Conservation (phyloP, 2,113 vertebrate genomes). For the Thomomys bottae region DNA sequence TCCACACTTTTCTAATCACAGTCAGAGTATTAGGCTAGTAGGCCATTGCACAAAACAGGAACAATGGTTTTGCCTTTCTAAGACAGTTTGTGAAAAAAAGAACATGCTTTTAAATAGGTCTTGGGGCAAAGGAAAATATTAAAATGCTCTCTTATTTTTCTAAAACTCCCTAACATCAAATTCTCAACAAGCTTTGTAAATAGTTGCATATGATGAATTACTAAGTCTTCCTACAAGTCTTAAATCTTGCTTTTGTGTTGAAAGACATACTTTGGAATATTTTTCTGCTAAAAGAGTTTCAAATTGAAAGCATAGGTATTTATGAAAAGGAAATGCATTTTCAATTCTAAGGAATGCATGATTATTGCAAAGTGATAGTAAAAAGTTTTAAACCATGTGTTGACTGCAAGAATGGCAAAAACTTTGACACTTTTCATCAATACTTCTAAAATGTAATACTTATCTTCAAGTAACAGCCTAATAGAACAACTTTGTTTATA, state of each 20-base stretch:
- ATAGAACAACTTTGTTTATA: conserved; percentile 6
- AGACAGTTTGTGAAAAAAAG: not conserved
- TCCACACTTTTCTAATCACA: conserved; percentile 18
- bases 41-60: not conserved
- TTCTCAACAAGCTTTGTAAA: conserved; percentile 51
- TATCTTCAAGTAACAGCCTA: conserved; percentile 12
- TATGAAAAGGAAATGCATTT: conserved; percentile 43
- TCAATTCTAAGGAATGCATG: conserved; percentile 27
- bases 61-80: not conserved
- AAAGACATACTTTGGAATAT: not conserved
- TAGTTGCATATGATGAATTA: conserved; percentile 36
- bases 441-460: conserved; percentile 13
- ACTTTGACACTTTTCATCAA: not conserved
- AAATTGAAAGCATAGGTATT: conserved; percentile 35
- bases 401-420: not conserved
- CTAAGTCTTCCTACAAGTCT: conserved; percentile 2
- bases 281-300: conserved; percentile 36
- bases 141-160: not conserved
- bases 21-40: not conserved
- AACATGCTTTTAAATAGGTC: conserved; percentile 1
- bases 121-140: conserved; percentile 8
- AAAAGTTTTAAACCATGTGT: not conserved
- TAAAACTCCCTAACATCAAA: conserved; percentile 53
- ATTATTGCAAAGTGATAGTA: not conserved
- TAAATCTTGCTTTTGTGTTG: conserved; percentile 33